These are phyloP conservation scores for Siniperca knerii DNA, from an alignment of 2,113 vertebrate genomes.

Conservation along the genomic window DNA sequence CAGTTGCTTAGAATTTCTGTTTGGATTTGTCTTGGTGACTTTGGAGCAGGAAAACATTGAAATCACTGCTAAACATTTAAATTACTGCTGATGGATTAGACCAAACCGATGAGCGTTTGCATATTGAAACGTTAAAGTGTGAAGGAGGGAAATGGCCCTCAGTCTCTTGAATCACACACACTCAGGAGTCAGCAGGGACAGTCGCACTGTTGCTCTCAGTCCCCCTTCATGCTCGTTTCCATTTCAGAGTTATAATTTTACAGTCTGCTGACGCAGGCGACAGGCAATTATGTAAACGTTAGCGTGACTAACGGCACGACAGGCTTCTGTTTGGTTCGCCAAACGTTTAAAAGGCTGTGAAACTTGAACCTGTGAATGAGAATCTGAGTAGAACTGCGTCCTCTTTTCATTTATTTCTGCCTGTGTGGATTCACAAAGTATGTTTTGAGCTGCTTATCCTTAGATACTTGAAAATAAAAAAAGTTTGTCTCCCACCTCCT, in stretches of 20 bases:
- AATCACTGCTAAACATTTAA: too few species aligned
- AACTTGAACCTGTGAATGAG: constrained; percentile 6
- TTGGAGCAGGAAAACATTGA: not conserved
- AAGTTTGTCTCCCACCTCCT: too few species aligned
- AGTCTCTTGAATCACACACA: constrained; percentile 17
- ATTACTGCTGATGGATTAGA: not conserved
- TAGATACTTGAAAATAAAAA: too few species aligned
- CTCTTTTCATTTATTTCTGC: not conserved
- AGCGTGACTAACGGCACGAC: constrained; percentile 30
- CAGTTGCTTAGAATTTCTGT: not conserved
- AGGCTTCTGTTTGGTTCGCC: not conserved
- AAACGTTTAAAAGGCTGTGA: constrained; percentile 6
- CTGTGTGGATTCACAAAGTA: not conserved
- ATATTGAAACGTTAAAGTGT: constrained; percentile 14
- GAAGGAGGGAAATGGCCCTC: not conserved
- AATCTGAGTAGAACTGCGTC: not conserved
- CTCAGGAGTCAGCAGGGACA: not conserved
- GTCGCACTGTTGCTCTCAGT: constrained; percentile 2
- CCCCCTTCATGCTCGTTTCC: constrained; percentile 25
- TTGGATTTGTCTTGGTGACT: not conserved
- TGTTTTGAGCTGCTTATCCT: not conserved
- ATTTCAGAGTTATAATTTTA: constrained; percentile 53
- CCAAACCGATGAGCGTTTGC: not conserved
- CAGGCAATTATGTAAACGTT: constrained; percentile 46
- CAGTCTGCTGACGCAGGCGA: constrained; percentile 14